Base-by-base conservation (phyloP, 1,140 invertebrate genomes). In the Nephotettix cincticeps region DNA sequence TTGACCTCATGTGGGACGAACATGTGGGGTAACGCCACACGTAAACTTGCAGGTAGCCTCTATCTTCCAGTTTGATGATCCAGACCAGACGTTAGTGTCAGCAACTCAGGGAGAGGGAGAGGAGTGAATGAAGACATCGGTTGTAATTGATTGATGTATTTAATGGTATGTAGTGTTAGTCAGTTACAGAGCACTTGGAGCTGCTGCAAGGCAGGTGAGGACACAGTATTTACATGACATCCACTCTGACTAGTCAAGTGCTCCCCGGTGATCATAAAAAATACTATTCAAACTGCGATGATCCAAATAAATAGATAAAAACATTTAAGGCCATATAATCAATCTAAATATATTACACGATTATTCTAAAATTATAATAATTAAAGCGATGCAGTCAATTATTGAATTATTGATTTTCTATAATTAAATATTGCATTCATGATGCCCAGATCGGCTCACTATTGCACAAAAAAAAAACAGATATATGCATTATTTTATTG, bases 291-390 rank as follows among this genome's bases (percentile, higher is more conserved):
- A 61, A 61, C 21, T 6, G 56, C 27, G 56, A 21, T 28, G 56
- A 61, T 61, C 27, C 13, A 61, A 61, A 61, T 27, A 27, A 61
- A 61, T 27, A 27, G 25, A 27, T 27, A 27, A 61, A 61, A 61
- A 61, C 27, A 61, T 61, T 51, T 61, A 61, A 61, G 56, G 56
- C 56, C 56, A 61, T n/a, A n/a, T 61, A 61, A 61, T 61, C 23
- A 61, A 61, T 61, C 56, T 61, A 61, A 61, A 61, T 61, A 61
- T 61, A 61, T 61, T 61, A 61, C 56, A 61, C 56, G 27, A 21
- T 61, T 27, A 29, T 27, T 61, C 56, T 61, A 61, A 61, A 61
- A 21, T 61, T 21, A 61, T 9, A 29, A n/a, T 61, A 61, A 23
- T 61, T 61, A 61, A 61, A 61, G 56, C 56, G 23, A 61, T 51